Conservation (phyloP, 37 sponge, comb jelly and placozoan genomes). For the Axinella damicornis region DNA sequence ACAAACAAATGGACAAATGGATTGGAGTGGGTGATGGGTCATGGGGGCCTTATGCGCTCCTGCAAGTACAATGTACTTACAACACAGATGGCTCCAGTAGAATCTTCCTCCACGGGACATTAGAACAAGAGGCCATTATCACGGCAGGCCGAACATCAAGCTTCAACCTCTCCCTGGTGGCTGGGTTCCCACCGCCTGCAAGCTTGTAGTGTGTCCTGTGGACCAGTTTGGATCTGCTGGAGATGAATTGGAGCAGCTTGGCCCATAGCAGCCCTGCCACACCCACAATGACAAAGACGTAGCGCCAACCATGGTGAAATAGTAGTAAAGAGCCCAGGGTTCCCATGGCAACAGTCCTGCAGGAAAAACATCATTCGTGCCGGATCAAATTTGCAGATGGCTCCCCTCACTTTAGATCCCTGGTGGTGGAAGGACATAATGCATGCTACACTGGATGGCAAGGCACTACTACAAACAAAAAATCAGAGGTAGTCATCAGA, state of each 20-base stretch:
- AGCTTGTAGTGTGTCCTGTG: slow-evolving; percentile 53
- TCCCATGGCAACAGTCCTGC: slow-evolving; percentile 21
- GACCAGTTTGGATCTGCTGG: neutral
- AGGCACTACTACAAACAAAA: no score
- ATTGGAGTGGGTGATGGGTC: neutral
- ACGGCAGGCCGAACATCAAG: slow-evolving; percentile 9
- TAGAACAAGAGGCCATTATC: neutral
- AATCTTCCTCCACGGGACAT: slow-evolving; percentile 26
- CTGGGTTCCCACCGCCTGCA: neutral
- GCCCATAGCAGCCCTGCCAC: slow-evolving; percentile 26
- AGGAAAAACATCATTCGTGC: no score
- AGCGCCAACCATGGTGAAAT: slow-evolving; percentile 31
- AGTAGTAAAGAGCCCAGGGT: neutral
- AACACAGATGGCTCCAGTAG: slow-evolving; percentile 23
- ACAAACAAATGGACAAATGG: no score
- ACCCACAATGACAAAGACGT: slow-evolving; percentile 15
- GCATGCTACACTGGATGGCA: no score
- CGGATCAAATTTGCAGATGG: no score
- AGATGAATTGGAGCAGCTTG: neutral
- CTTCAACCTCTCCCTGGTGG: slow-evolving; percentile 20
- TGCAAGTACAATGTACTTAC: slow-evolving; percentile 46
- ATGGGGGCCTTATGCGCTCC: no score
- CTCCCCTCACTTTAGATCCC: no score
- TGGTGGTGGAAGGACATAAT: no score
- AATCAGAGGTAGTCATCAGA: no score